phyloP scores from a whole-genome alignment of 2,888 invertebrate genomes.

The Neoscelio sp. region DNA sequence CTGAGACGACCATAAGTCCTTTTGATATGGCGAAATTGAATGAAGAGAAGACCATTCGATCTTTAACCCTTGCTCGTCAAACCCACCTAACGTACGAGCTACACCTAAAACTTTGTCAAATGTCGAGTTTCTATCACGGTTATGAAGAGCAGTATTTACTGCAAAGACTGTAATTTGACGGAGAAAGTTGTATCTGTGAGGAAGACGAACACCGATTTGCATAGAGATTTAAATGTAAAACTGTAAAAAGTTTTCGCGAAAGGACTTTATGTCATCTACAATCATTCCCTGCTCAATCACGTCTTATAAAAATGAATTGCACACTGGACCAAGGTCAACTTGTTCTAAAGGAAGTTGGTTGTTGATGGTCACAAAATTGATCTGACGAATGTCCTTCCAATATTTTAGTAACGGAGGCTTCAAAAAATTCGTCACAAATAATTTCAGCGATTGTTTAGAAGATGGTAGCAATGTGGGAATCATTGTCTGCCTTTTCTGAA shows the following conservation, averaged over 20 bases:
- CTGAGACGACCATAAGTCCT: no score
- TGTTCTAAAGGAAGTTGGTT: not conserved
- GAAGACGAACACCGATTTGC: slow-evolving; percentile 8
- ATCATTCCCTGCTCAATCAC: slow-evolving; percentile 1
- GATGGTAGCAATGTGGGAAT: no score
- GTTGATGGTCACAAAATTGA: not conserved
- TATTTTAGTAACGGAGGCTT: not conserved
- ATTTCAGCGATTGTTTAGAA: no score
- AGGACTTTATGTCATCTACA: not conserved
- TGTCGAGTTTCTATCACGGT: slow-evolving; percentile 2
- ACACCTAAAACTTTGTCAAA: not conserved
- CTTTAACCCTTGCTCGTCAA: slow-evolving; percentile 10
- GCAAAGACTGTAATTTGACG: not conserved
- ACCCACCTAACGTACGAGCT: slow-evolving; percentile 8
- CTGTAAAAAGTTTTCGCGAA: not conserved
- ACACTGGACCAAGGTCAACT: not conserved
- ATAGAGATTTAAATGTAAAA: not conserved
- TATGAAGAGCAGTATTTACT: not conserved
- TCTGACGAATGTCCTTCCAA: not conserved
- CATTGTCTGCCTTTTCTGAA: no score
- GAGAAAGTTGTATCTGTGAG: not conserved
- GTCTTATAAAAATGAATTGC: not conserved
- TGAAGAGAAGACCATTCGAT: no score
- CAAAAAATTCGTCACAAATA: no score
- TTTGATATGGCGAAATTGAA: no score